Base-by-base conservation (phyloP, 2,888 invertebrate species). In the Trissoscelio sp. region DNA sequence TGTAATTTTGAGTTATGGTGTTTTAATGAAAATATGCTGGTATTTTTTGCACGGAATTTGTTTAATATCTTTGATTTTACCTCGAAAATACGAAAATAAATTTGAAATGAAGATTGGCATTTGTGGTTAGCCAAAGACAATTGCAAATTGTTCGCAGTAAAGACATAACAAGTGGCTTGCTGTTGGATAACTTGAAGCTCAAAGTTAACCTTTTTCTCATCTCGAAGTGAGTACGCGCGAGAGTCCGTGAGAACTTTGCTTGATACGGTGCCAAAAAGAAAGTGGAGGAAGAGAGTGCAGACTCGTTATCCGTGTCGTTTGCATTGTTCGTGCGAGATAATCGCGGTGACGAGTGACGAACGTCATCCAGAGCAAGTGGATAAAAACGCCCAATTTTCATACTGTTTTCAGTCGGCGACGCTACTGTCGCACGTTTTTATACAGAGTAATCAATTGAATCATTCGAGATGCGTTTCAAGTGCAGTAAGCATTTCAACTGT, bases 301-400 rank as follows among this genome's bases (percentile, higher is more conserved):
- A 67, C 77, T 77, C 62, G 77, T 77, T 69, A 69, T 46, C 57
- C 74, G 64, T 74, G 55, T 66, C 58, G 77, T 51, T 51, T 20
- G 16, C 20, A 75, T 75, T 75, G 75, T 75, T 60, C 67, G 67
- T 51, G 67, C 75, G 62, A 58, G 75, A 75, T 75, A 75, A 74
- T 74, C 64, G 64, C 34, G 55, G 57, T 74, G 74, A 55, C 74
- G 57, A 74, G 57, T 66, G 74, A 55, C 66, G 57, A 66, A 64
- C 48, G 51, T 31, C 58, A 12, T 48, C 39, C 48, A 12, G 28
- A 51, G 74, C 60, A 64, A 60, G 62, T 64, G 64, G 46, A 44
- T 44, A 74, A 75, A 67, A 75, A 75, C 46, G 37, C 34, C n/a
- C 57, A 44, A 46, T 75, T 75, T 75, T 67, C 67, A 53, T 58